Evolutionary conservation across 1,140 invertebrate species (phyloP), one percentile per base, ranked within the genome.

Genomic region (Nephila pilipes): DNA sequence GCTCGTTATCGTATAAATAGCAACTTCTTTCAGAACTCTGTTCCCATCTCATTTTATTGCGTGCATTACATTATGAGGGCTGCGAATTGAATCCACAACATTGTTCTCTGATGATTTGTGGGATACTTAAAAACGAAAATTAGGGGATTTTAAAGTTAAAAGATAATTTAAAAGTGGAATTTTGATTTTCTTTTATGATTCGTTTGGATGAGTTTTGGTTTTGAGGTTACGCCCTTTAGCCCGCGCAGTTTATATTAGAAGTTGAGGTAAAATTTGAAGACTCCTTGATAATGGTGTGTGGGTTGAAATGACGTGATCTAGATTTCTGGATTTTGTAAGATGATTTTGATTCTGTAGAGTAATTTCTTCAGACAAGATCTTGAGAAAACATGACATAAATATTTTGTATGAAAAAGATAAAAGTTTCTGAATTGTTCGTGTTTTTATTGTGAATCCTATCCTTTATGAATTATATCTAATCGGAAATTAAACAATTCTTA

Each of bases 151-250:
- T 36, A 18, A 32, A 75, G 29, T 75, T 75, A 36, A 75, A 75
- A 75, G 69, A 32, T 75, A 75, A 75, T 75, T 75, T 75, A 75
- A 75, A 75, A 75, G 58, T 32, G 29, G 69, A 75, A 75, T 75
- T 75, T 75, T 75, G 69, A 75, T 75, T 75, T 36, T 14, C 16
- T 32, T 32, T 75, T 2, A 18, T 75, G 69, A 36, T 75, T 18
- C 18, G 14, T 75, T 75, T 75, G 25, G 65, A 36, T 75, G 29
- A 18, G 69, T 36, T 32, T 29, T 5, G 65, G 29, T 75, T 75
- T 75, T 69, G 32, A 75, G 69, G 69, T 75, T 75, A 75, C 29
- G 29, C 69, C 29, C 69, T 75, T 32, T 75, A 32, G 69, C 29
- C 32, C n/a, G 29, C 29, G 14, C 32, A 36, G 12, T 16, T 75